These are phyloP conservation scores for Dinomys branickii DNA, from an alignment of 2,113 vertebrate genomes.

Conservation along the genomic window DNA sequence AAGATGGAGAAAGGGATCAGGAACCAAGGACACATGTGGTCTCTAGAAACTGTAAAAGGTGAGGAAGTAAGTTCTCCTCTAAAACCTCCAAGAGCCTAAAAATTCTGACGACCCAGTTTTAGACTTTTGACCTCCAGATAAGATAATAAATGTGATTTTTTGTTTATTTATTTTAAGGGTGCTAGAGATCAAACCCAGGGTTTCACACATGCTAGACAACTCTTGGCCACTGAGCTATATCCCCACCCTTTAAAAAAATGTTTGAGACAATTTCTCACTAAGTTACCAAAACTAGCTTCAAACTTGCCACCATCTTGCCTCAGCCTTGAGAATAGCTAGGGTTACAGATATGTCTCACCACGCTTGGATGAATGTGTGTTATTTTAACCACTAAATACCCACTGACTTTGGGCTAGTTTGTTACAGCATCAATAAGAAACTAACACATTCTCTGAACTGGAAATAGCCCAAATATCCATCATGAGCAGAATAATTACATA, in stretches of 20 bases:
- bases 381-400: neutral
- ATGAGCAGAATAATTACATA: neutral
- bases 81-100: neutral
- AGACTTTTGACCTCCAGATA: neutral
- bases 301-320: neutral
- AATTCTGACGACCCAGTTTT: neutral
- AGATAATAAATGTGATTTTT: neutral
- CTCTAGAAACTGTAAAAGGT: neutral
- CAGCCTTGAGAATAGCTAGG: neutral
- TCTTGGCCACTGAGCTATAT: neutral
- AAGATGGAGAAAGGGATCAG: neutral
- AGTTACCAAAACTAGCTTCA: neutral
- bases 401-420: neutral
- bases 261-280: neutral
- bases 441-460: neutral
- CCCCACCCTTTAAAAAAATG: neutral
- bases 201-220: neutral
- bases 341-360: neutral
- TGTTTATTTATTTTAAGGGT: neutral
- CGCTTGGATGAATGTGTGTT: neutral
- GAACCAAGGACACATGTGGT: neutral
- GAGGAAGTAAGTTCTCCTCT: neutral
- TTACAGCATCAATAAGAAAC: neutral
- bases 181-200: neutral
- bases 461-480: neutral